Evolutionary conservation across 2,888 invertebrate genomes (phyloP), one percentile per base, ranked within the genome.

Genomic region (Adineta ricciae): DNA sequence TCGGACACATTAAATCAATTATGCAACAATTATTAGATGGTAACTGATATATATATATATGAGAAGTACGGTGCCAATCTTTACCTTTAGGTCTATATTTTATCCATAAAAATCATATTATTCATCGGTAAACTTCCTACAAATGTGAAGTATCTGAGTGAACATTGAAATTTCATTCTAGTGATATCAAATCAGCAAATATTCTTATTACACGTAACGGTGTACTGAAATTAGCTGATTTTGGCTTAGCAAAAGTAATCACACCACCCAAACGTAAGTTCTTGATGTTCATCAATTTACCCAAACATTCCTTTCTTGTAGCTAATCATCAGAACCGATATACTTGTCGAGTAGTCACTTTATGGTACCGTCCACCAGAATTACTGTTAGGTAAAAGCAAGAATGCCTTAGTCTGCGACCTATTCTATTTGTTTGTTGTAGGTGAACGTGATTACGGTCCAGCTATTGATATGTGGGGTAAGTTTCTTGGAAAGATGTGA

Each of bases 141-240:
- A 50, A 16, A 50, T 16, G 19, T 19, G 19, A 50, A 3, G 19
- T n/a, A 50, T 50, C 11, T 7, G 14, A 19, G 11, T 50, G 2
- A 2, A 50, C 19, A 19, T 50, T 50, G 19, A 16, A 8, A 50
- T 16, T 50, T 50, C 19, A 50, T 50, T 50, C 3, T 50, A 50
- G 50, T 50, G 99, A 99, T 89, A 97, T 99, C 97, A 99, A 99
- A 91, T 96, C 99, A 16, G 98, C 98, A 0, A 99, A 99, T 91
- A 96, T 99, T 50, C 92, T 99, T 24, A 96, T 99, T 86, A 97
- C 97, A 0, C 96, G 96, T 90, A 94, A 94, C 90, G 99, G 90
- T 11, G 88, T 89, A 5, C 90, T 99, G 0, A 99, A 98, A 91
- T 91, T 99, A 86, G 98, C 99, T 3, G 99, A 99, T 91, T 99